These are phyloP conservation scores for Bos indicus DNA, from an alignment of 2,113 vertebrate species.

Conservation along the genomic window DNA sequence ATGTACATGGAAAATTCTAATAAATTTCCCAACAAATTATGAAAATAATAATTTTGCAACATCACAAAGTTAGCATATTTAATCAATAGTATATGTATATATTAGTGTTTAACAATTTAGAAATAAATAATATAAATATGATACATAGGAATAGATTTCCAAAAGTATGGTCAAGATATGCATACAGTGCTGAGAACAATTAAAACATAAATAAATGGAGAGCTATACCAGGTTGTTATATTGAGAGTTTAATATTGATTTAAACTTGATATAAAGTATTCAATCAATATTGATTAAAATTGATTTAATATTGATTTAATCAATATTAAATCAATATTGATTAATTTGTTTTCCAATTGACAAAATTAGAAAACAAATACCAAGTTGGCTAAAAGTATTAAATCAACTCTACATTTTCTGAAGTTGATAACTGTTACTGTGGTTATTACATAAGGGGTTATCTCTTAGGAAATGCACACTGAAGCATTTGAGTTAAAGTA, in stretches of 20 bases:
- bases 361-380: background rate
- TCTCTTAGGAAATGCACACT: background rate
- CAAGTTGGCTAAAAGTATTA: background rate
- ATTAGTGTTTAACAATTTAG: background rate
- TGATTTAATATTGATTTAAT: too few species aligned
- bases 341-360: too few species aligned
- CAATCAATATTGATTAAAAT: too few species aligned
- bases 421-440: background rate
- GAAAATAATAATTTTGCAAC: background rate
- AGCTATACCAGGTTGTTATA: background rate
- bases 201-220: background rate
- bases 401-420: background rate
- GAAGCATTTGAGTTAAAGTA: background rate
- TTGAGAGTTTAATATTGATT: background rate
- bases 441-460: background rate
- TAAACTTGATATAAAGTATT: too few species aligned
- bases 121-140: background rate
- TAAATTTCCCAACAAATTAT: background rate
- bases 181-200: background rate
- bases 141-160: background rate
- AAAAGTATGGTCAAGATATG: background rate
- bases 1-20: background rate
- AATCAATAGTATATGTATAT: background rate
- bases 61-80: background rate
- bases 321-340: too few species aligned